Conservation (phyloP, 2,113 vertebrate species). For the Myodes glareolus region DNA sequence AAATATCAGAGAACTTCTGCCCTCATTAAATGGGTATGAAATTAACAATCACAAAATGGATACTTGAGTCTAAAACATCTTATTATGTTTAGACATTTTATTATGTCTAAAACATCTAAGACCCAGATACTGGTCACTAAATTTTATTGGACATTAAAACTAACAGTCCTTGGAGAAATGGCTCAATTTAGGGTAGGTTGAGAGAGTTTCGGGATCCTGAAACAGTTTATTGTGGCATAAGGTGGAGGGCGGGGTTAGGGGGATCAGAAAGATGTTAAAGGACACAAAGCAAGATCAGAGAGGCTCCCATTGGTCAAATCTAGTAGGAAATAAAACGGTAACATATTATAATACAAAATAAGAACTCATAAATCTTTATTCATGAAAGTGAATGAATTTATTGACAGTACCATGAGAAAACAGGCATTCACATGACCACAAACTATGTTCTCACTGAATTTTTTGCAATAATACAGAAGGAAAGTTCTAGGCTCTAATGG, state of each 20-base stretch:
- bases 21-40: background rate
- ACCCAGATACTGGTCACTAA: background rate
- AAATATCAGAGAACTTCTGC: background rate
- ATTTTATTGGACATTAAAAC: background rate
- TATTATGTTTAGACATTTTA: too few relatives aligned
- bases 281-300: background rate
- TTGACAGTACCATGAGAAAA: background rate
- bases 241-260: background rate
- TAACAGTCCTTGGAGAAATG: constrained; percentile 11
- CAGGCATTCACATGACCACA: background rate
- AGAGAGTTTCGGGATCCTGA: background rate
- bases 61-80: background rate
- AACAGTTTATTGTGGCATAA: background rate
- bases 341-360: background rate
- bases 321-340: background rate
- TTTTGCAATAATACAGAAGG: background rate
- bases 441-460: background rate
- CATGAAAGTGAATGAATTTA: background rate
- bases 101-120: background rate
- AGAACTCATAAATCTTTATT: background rate
- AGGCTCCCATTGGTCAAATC: background rate
- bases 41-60: background rate
- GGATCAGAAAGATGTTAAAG: background rate
- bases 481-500: background rate
- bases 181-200: background rate